A percentile compares a stretch with the other conserved stretches of the same genome.
phyloP scores from a whole-genome alignment of 1,140 invertebrate species.

The Cheumatopsyche charites region DNA sequence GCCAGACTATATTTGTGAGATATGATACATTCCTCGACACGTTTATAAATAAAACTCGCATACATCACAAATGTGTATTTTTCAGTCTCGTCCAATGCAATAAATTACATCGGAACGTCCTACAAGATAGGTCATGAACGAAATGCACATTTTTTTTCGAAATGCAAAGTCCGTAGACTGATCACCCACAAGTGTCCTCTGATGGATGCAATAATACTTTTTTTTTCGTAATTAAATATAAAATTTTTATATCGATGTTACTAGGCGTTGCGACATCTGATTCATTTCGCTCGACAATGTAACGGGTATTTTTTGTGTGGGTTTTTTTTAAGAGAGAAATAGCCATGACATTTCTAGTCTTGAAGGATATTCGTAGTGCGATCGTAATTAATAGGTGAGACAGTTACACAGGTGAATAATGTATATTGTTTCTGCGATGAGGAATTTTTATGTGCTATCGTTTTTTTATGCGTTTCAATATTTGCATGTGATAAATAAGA shows the following conservation, averaged over 20 bases:
- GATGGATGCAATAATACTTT: background rate
- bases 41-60: background rate
- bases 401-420: slow-evolving; percentile 12
- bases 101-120: slow-evolving; percentile 13
- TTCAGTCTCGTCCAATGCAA: background rate
- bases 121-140: background rate
- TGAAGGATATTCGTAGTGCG: slow-evolving; percentile 16
- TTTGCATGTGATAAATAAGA: too few species aligned
- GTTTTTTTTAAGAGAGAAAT: background rate
- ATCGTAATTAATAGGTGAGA: slow-evolving; percentile 15
- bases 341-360: background rate
- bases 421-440: background rate
- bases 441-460: too few species aligned
- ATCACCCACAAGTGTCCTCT: background rate
- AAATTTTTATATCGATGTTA: background rate
- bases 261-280: background rate
- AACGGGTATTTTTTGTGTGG: too few species aligned
- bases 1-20: slow-evolving; percentile 16
- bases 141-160: background rate
- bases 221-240: background rate
- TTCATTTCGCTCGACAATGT: background rate
- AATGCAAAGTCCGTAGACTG: background rate
- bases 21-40: slow-evolving; percentile 16
- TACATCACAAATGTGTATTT: background rate
- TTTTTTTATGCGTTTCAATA: too few species aligned